A percentile compares a stretch with the other conserved stretches of the same genome.
Conservation (phyloP, 1,140 invertebrate genomes). For the Nomia melanderi region DNA sequence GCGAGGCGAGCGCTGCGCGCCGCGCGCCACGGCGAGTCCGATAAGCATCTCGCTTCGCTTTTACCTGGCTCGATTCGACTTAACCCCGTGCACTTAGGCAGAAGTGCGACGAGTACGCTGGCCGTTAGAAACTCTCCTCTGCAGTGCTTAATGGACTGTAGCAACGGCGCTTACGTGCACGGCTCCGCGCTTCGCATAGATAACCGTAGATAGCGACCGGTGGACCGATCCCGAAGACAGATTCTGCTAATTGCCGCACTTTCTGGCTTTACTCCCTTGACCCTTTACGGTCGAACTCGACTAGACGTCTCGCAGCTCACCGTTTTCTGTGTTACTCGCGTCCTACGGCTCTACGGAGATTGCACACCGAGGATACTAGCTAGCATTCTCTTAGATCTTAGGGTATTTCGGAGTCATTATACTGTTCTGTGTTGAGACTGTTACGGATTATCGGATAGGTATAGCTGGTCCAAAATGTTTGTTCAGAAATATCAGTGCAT, state of each 20-base stretch:
- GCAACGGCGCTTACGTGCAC: background rate
- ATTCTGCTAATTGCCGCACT: constrained; percentile 33
- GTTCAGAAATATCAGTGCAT: too few relatives aligned
- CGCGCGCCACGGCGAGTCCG: constrained; percentile 5
- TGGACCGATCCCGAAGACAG: constrained; percentile 12
- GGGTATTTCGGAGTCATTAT: too few relatives aligned
- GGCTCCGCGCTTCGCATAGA: constrained; percentile 6
- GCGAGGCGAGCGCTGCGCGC: background rate
- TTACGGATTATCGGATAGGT: too few relatives aligned
- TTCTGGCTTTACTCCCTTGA: constrained; percentile 1
- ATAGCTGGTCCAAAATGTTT: too few relatives aligned
- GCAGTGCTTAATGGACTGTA: background rate
- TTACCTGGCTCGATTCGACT: constrained; percentile 9
- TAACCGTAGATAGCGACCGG: constrained; percentile 4
- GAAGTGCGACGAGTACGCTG: constrained; percentile 8
- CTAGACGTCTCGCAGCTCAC: background rate
- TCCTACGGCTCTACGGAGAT: too few relatives aligned
- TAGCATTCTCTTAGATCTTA: too few relatives aligned
- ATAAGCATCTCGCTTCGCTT: constrained; percentile 47
- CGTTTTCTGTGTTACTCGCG: background rate
- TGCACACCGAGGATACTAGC: too few relatives aligned
- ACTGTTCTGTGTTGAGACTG: too few relatives aligned
- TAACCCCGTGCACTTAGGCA: constrained; percentile 1
- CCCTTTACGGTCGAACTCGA: background rate
- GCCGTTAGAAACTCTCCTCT: constrained; percentile 11